A percentile compares a stretch with the other conserved stretches of the same genome.
Conservation (phyloP, 2,797 vertebrate species). For the Cirrhinus molitorella region DNA sequence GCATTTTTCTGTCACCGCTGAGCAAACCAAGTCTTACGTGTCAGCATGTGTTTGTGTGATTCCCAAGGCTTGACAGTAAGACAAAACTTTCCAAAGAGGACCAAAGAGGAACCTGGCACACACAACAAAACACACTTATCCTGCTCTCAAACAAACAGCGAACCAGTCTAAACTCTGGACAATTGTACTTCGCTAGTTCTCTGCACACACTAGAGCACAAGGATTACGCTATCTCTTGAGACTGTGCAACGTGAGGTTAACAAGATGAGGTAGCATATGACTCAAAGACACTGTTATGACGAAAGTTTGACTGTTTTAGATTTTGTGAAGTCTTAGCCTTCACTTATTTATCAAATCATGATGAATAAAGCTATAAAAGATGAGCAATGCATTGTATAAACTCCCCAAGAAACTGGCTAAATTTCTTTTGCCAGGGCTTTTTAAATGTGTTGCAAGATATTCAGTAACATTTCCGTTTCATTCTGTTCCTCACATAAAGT, state of each 20-base stretch:
- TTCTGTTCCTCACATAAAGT: neutral
- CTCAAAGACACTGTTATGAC: neutral
- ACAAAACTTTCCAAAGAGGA: neutral
- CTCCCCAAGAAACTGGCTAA: neutral
- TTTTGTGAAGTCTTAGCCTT: neutral
- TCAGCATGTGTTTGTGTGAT: conserved; percentile 27
- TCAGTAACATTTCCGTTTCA: neutral
- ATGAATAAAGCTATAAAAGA: neutral
- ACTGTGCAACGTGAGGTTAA: neutral
- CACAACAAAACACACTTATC: conserved; percentile 7
- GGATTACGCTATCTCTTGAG: neutral
- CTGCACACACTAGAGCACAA: neutral
- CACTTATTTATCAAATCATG: neutral
- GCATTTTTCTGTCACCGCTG: neutral
- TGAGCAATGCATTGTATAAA: neutral
- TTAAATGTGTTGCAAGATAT: neutral
- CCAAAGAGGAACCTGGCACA: neutral
- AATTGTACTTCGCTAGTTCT: neutral
- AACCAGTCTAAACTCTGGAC: neutral
- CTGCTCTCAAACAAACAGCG: neutral
- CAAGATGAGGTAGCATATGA: neutral
- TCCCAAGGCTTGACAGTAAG: conserved; percentile 1
- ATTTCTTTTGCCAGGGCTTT: too few species aligned
- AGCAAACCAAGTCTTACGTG: conserved; percentile 12
- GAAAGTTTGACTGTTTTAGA: neutral